A percentile compares a stretch with the other conserved stretches of the same genome.
Evolutionary conservation across 2,888 invertebrate species (phyloP).

Genomic region (Syrista parreyssii): DNA sequence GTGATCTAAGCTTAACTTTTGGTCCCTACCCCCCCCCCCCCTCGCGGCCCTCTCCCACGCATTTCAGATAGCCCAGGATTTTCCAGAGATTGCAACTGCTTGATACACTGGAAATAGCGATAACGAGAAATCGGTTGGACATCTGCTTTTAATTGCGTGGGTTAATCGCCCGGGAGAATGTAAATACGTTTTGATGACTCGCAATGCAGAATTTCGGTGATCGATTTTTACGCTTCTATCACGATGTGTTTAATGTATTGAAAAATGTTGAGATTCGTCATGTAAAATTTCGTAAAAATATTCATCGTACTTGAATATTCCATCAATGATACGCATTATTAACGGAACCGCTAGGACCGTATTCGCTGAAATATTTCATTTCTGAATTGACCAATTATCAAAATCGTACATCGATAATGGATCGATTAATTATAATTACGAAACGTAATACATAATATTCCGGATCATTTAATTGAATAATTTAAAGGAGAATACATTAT

Average conservation of each 20-base stretch:
- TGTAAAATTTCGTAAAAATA: background rate
- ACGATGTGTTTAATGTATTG: background rate
- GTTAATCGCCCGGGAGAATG: background rate
- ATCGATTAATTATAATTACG: background rate
- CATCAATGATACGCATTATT: background rate
- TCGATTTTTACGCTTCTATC: background rate
- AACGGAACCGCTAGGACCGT: background rate
- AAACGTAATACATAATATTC: background rate
- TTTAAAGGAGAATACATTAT: background rate
- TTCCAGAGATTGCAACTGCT: background rate
- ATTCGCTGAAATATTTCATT: background rate
- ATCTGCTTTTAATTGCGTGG: background rate
- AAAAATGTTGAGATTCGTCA: background rate
- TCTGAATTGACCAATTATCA: background rate
- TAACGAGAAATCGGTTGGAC: background rate
- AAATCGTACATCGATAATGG: background rate
- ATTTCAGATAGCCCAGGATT: background rate
- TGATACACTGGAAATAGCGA: background rate
- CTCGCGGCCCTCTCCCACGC: background rate
- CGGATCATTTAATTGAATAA: background rate
- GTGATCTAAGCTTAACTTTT: conserved; percentile 4
- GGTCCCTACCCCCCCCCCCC: background rate
- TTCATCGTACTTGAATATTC: background rate
- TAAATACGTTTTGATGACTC: background rate
- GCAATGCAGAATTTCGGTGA: background rate